Conservation (phyloP, 2,113 vertebrate genomes). For the Anthoscopus minutus region DNA sequence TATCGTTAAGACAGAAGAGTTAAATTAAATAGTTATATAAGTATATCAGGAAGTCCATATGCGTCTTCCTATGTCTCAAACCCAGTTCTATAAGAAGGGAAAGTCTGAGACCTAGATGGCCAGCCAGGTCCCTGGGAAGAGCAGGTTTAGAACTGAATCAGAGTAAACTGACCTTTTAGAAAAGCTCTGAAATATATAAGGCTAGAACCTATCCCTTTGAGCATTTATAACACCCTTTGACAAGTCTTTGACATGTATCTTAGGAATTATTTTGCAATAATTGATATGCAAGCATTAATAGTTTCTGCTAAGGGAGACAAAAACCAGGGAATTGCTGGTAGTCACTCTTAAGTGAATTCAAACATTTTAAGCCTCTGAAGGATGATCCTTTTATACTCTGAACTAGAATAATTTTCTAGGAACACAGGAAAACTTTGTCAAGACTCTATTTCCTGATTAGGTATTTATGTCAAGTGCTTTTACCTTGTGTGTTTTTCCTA, state of each 20-base stretch:
- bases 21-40: neutral
- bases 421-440: neutral
- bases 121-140: neutral
- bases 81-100: neutral
- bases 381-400: neutral
- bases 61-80: neutral
- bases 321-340: neutral
- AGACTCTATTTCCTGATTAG: neutral
- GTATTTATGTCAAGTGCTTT: neutral
- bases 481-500: neutral
- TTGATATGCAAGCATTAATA: neutral
- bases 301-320: neutral
- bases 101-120: neutral
- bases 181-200: neutral
- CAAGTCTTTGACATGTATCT: neutral
- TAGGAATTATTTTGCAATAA: neutral
- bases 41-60: neutral
- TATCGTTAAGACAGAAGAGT: neutral
- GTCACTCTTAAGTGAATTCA: neutral
- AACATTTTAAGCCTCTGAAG: neutral
- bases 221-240: neutral
- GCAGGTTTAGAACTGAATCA: neutral
- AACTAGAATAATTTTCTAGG: neutral
- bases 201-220: neutral
- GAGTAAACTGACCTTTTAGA: neutral